Percentiles rank a stretch among this genome's conserved stretches.
Evolutionary conservation across 2,113 vertebrate species (phyloP).

Genomic region (Amblyopsis rosae): DNA sequence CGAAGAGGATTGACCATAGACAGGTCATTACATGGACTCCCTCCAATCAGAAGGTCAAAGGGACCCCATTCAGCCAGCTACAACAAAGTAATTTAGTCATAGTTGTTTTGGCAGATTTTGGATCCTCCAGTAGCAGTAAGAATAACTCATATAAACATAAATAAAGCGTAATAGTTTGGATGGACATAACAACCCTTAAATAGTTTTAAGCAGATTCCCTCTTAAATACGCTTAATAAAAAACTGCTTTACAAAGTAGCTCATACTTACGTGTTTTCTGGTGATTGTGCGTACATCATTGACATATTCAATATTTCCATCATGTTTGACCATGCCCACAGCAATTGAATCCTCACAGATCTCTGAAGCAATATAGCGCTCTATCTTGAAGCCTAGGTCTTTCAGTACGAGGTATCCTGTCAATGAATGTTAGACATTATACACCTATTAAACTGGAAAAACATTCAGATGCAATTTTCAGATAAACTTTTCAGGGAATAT

Average conservation of each 20-base stretch:
- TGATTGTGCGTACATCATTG: constrained; percentile 87
- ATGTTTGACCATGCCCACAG: constrained; percentile 84
- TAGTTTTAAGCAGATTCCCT: no score
- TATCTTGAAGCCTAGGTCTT: constrained; percentile 89
- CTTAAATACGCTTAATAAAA: no score
- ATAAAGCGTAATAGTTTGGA: no score
- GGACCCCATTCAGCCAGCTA: constrained; percentile 96
- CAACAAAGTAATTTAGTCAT: constrained; percentile 8
- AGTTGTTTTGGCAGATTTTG: no score
- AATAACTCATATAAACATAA: no score
- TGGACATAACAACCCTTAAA: no score
- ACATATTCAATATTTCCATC: constrained; percentile 89
- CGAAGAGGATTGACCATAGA: constrained; percentile 87
- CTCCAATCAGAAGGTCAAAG: constrained; percentile 93
- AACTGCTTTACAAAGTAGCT: no score
- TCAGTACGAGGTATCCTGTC: constrained; percentile 90
- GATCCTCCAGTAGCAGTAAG: no score
- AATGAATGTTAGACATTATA: neutral
- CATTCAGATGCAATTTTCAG: no score
- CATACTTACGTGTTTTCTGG: constrained; percentile 84
- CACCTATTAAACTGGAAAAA: neutral
- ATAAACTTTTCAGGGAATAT: no score
- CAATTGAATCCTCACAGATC: constrained; percentile 87
- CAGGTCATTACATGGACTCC: constrained; percentile 91
- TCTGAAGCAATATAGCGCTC: constrained; percentile 91